phyloP scores from a whole-genome alignment of 2,888 invertebrate species.

The Cerceris rybyensis region DNA sequence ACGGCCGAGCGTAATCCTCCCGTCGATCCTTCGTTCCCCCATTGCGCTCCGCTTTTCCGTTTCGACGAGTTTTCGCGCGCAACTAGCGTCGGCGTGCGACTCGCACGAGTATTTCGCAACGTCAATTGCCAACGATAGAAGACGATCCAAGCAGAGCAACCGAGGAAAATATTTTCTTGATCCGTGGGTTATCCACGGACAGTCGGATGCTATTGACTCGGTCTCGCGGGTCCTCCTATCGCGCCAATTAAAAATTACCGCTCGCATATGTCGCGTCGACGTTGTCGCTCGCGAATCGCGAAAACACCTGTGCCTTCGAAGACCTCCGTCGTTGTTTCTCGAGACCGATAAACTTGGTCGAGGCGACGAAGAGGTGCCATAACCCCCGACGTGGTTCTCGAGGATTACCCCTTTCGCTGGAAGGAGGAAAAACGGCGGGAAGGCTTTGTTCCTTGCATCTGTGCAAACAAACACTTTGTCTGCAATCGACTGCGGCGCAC shows the following conservation, averaged over 20 bases:
- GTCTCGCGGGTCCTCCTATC: slow-evolving; percentile 13
- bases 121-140: not conserved
- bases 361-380: too few species aligned
- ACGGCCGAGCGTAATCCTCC: slow-evolving; percentile 43
- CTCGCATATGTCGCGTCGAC: not conserved
- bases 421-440: too few species aligned
- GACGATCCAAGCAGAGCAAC: not conserved
- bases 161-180: slow-evolving; percentile 37
- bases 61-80: not conserved
- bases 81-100: too few species aligned
- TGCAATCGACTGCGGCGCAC: too few species aligned
- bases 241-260: slow-evolving; percentile 13
- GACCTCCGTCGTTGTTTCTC: too few species aligned
- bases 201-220: slow-evolving; percentile 18
- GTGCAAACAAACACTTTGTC: too few species aligned
- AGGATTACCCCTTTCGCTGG: too few species aligned
- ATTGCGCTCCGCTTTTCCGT: not conserved
- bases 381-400: too few species aligned
- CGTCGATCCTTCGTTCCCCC: slow-evolving; percentile 5
- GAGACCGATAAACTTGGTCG: too few species aligned
- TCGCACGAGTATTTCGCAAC: too few species aligned
- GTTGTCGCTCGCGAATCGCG: not conserved
- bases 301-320: not conserved
- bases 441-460: too few species aligned
- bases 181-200: slow-evolving; percentile 39